phyloP scores from a whole-genome alignment of 2,888 invertebrate genomes.

The Cantharis nigra region DNA sequence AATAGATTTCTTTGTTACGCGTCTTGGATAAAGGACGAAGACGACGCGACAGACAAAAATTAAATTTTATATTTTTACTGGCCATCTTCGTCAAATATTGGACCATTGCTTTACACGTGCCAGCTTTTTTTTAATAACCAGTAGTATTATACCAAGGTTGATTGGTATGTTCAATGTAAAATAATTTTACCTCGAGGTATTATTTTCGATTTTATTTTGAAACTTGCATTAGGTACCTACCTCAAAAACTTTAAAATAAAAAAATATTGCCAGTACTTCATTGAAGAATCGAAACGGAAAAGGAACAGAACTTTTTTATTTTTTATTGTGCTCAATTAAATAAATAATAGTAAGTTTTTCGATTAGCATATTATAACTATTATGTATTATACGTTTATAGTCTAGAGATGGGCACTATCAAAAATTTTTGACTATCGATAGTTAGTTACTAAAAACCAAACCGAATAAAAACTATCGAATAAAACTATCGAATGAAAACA shows the following conservation, averaged over 20 bases:
- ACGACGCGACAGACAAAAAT: constrained; percentile 7
- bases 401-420: no score
- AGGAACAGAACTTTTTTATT: no score
- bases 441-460: no score
- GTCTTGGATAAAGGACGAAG: constrained; percentile 1
- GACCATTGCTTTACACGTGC: constrained; percentile 6
- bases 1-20: constrained; percentile 14
- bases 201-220: neutral
- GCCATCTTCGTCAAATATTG: neutral
- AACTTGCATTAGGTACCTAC: neutral
- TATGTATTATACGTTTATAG: no score
- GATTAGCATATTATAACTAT: no score
- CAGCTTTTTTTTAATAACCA: constrained; percentile 4
- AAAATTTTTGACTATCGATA: no score
- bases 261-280: neutral
- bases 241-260: neutral
- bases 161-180: neutral
- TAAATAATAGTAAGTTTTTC: no score
- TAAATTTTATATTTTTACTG: neutral
- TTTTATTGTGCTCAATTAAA: no score
- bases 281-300: neutral
- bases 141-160: neutral
- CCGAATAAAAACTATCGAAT: no score
- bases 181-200: neutral
- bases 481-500: no score